Percentiles rank a stretch among this genome's conserved stretches.
Conservation (phyloP, 2,113 vertebrate genomes). For the Sceloporus tristichus region DNA sequence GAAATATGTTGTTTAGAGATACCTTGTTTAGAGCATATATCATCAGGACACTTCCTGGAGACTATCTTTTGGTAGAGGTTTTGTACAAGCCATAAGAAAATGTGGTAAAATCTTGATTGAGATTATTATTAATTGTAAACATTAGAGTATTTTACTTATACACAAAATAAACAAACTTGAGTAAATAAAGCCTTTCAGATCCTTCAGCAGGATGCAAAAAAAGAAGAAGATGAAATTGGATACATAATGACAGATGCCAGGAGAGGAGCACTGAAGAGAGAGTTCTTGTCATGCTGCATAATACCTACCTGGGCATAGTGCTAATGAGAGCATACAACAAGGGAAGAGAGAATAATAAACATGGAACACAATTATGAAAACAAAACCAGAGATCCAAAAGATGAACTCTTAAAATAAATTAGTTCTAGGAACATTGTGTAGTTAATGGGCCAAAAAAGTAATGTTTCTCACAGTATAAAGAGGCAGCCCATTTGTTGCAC, state of each 20-base stretch:
- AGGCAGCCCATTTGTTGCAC: neutral
- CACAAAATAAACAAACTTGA: conserved; percentile 39
- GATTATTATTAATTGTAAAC: neutral
- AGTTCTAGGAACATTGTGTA: conserved; percentile 24
- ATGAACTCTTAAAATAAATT: conserved; percentile 43
- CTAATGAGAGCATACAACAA: conserved; percentile 79
- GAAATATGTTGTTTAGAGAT: neutral
- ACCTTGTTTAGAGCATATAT: neutral
- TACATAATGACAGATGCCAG: conserved; percentile 59
- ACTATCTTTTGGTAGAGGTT: neutral
- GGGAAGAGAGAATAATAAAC: conserved; percentile 70
- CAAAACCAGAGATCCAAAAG: conserved; percentile 52
- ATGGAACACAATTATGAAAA: conserved; percentile 72
- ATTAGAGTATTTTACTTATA: neutral
- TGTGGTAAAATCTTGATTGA: neutral
- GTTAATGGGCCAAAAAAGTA: neutral
- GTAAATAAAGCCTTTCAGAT: conserved; percentile 16
- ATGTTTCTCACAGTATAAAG: conserved; percentile 28
- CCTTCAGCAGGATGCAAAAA: conserved; percentile 31
- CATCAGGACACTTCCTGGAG: neutral
- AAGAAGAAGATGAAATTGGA: conserved; percentile 41
- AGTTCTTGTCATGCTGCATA: conserved; percentile 62
- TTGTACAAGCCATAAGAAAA: neutral
- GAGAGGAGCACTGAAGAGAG: conserved; percentile 36
- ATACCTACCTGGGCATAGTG: conserved; percentile 87